A percentile compares a stretch with the other conserved stretches of the same genome.
Conservation (phyloP, 1,140 invertebrate species). For the Drosophila grimshawi region DNA sequence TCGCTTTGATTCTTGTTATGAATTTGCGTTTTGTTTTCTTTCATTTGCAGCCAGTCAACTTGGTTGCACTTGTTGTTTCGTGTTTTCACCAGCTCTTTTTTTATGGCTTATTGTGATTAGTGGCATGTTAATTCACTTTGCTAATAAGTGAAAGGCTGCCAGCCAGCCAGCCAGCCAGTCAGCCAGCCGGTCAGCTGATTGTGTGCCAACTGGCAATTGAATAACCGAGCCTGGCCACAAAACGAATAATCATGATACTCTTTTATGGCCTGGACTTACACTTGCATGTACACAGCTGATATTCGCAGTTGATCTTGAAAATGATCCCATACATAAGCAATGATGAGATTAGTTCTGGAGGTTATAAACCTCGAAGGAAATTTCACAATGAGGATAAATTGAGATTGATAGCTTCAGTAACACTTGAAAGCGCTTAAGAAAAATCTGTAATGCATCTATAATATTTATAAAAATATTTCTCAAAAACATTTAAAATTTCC, state of each 20-base stretch:
- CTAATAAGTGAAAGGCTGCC: slow-evolving; percentile 76
- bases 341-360: background rate
- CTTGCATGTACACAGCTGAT: background rate
- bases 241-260: slow-evolving; percentile 12
- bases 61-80: slow-evolving; percentile 53
- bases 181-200: slow-evolving; percentile 27
- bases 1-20: slow-evolving; percentile 34
- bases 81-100: slow-evolving; percentile 42
- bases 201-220: slow-evolving; percentile 34
- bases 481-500: too few relatives aligned
- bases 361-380: too few relatives aligned
- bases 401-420: too few relatives aligned
- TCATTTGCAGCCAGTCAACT: background rate
- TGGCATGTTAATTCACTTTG: slow-evolving; percentile 76
- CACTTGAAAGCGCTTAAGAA: too few relatives aligned
- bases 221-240: slow-evolving; percentile 12
- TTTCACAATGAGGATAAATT: too few relatives aligned
- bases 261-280: slow-evolving; percentile 11
- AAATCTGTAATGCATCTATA: too few relatives aligned
- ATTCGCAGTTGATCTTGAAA: background rate
- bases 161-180: slow-evolving; percentile 14
- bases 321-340: slow-evolving; percentile 1
- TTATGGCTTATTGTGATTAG: slow-evolving; percentile 52
- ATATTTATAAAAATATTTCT: too few relatives aligned
- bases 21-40: slow-evolving; percentile 45